Conservation (phyloP, 2,113 vertebrate genomes). For the Vicugna pacos region DNA sequence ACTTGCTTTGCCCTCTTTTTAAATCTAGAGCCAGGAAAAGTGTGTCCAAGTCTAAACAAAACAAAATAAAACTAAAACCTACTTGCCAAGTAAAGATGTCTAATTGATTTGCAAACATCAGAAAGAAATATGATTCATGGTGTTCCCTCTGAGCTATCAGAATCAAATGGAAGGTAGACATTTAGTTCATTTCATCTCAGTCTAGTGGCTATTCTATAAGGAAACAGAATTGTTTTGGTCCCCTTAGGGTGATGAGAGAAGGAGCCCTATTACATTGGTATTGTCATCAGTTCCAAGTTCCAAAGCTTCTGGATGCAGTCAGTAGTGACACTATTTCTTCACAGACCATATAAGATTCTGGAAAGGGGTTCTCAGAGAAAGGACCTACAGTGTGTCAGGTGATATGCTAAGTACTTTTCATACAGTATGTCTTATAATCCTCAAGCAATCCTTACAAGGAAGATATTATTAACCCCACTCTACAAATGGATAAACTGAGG, state of each 20-base stretch:
- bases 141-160: background rate
- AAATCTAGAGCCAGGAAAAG: slow-evolving; percentile 46
- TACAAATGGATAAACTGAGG: background rate
- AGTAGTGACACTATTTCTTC: background rate
- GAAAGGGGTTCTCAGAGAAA: background rate
- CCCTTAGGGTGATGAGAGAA: background rate
- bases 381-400: background rate
- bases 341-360: background rate
- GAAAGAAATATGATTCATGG: slow-evolving; percentile 17
- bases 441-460: slow-evolving; percentile 1
- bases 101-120: slow-evolving; percentile 57
- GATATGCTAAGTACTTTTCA: background rate
- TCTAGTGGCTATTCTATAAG: background rate
- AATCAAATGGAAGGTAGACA: background rate
- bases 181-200: background rate
- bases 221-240: slow-evolving; percentile 33
- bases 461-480: background rate
- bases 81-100: slow-evolving; percentile 43
- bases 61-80: slow-evolving; percentile 5
- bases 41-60: slow-evolving; percentile 45
- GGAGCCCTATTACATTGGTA: background rate
- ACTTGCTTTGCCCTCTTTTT: slow-evolving; percentile 45
- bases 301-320: background rate
- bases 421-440: background rate
- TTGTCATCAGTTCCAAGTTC: background rate